phyloP scores from a whole-genome alignment of 2,888 invertebrate genomes.

The Phorcus lineatus region DNA sequence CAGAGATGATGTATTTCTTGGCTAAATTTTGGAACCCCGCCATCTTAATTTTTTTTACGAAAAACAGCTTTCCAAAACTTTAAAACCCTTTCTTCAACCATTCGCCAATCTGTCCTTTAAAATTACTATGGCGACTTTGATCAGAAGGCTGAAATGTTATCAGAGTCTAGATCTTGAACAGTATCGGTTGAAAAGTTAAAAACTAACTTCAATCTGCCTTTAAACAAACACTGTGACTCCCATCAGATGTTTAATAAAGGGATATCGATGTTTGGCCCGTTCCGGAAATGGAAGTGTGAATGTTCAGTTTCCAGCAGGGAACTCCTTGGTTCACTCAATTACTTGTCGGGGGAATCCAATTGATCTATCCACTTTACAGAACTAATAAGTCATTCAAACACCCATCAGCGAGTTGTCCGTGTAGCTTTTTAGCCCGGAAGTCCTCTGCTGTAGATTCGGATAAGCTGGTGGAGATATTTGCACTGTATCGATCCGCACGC shows the following conservation, averaged over 20 bases:
- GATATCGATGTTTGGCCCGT: not conserved
- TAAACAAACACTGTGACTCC: too few species aligned
- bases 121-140: too few species aligned
- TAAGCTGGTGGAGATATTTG: not conserved
- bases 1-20: too few species aligned
- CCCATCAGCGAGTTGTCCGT: not conserved
- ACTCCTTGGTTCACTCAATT: not conserved
- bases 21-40: too few species aligned
- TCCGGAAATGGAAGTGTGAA: not conserved
- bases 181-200: too few species aligned
- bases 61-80: too few species aligned
- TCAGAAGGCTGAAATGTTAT: too few species aligned
- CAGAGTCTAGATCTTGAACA: too few species aligned
- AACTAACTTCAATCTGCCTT: too few species aligned
- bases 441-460: constrained; percentile 2
- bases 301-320: not conserved
- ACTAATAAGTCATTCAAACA: constrained; percentile 18
- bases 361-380: constrained; percentile 12
- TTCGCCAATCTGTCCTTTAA: too few species aligned
- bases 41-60: too few species aligned
- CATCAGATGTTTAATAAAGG: not conserved
- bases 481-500: constrained; percentile 2
- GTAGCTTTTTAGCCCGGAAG: constrained; percentile 21
- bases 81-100: too few species aligned
- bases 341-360: not conserved